Evolutionary conservation across 2,888 invertebrate species (phyloP).

Genomic region (Zonitis immaculata): DNA sequence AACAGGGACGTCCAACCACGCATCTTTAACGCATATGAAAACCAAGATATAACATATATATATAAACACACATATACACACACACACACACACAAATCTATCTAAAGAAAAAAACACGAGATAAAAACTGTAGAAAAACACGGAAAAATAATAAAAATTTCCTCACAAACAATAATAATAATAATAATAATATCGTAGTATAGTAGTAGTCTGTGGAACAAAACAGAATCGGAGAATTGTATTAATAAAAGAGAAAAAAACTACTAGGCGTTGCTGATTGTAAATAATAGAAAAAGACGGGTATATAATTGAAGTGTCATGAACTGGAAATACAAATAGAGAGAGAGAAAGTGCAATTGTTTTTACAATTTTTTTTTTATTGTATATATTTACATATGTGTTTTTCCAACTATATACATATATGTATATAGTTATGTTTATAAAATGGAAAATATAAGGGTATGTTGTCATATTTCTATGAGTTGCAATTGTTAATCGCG

Average conservation of each 20-base stretch:
- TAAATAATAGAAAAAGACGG: neutral
- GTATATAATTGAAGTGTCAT: conserved; percentile 1
- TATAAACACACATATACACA: too few species aligned
- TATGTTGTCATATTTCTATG: conserved; percentile 8
- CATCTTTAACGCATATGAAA: conserved; percentile 24
- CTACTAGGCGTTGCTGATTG: neutral
- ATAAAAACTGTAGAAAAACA: neutral
- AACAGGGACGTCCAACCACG: conserved; percentile 34
- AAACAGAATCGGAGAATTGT: neutral
- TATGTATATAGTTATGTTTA: too few species aligned
- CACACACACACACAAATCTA: neutral
- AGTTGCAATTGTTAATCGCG: neutral
- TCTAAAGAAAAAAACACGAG: too few species aligned
- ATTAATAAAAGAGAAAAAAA: too few species aligned
- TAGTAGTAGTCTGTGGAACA: neutral
- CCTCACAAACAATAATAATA: neutral
- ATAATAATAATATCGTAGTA: neutral
- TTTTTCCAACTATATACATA: neutral
- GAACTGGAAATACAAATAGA: conserved; percentile 3
- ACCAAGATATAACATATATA: too few species aligned
- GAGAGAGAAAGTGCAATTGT: conserved; percentile 3
- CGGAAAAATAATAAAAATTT: neutral
- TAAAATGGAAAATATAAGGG: neutral
- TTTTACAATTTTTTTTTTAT: conserved; percentile 1
- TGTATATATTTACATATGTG: neutral